Base-by-base conservation (phyloP, 2,888 invertebrate genomes). In the Chloroclysta siterata region DNA sequence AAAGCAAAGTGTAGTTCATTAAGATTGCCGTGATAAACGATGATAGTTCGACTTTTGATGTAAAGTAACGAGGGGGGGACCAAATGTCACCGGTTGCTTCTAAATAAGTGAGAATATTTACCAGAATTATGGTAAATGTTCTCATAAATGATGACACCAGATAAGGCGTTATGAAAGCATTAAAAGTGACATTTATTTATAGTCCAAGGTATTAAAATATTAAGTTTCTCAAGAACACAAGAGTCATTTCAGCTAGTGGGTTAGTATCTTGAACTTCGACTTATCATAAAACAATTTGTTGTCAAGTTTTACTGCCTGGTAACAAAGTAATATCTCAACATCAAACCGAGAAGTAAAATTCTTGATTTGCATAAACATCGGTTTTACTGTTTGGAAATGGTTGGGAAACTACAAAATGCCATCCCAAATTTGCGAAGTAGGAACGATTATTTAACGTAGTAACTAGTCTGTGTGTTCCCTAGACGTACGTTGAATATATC, bases 1-100 rank as follows among this genome's bases (percentile, higher is more conserved):
- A 65, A 65, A 61, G 61, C 65, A 61, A 61, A 61, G 58, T 54
- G 61, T 53, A 46, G 58, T 65, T 60, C 39, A 54, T 51, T 54
- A 52, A 61, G 61, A 65, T 65, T 33, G 51, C 50, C 36, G 11
- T 61, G 61, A 61, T 65, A 61, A 46, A 60, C 44, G 50, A 36
- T 47, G 54, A 61, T 61, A 61, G 58, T 51, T 33, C 41, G 5
- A 61, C 39, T 39, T 63, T 53, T 58, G 36, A 58, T 54, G 14
- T 53, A 47, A 57, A 14, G 53, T 53, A 36, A 51, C 41, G 53
- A 50, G 63, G 51, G 61, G 53, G 29, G 50, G 52, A 50, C 28
- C 51, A 14, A 53, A 58, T 60, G 48, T 48, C 61, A 42, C 65
- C 13, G 44, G 57, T 48, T 46, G 11, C 52, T 47, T 50, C 54